phyloP scores from a whole-genome alignment of 1,140 invertebrate species.

The Phocides pigmalion region DNA sequence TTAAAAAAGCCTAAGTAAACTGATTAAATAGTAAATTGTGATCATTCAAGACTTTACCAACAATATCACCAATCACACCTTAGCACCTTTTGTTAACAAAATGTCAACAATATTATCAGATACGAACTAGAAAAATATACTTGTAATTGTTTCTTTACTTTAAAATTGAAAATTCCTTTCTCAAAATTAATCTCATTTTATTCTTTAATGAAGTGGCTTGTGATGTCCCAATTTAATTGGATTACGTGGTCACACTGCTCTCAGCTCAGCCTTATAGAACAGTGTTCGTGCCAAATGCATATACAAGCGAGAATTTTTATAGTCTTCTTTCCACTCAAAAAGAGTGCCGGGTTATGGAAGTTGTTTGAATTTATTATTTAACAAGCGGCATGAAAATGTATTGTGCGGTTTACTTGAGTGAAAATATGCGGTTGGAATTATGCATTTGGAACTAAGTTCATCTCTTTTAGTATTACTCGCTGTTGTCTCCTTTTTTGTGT shows the following conservation, averaged over 20 bases:
- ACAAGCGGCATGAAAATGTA: constrained; percentile 28
- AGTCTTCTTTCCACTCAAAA: constrained; percentile 33
- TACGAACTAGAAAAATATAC: too few relatives aligned
- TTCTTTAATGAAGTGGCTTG: too few relatives aligned
- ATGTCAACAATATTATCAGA: too few relatives aligned
- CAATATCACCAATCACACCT: too few relatives aligned
- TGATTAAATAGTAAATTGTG: too few relatives aligned
- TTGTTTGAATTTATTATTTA: constrained; percentile 35
- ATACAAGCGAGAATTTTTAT: constrained; percentile 32
- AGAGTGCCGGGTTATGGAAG: constrained; percentile 29
- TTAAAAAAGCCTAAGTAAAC: too few relatives aligned
- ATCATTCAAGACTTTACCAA: too few relatives aligned
- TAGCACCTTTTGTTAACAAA: too few relatives aligned
- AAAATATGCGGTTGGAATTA: constrained; percentile 10
- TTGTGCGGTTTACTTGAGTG: constrained; percentile 20
- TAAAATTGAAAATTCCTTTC: too few relatives aligned
- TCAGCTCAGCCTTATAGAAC: constrained; percentile 22
- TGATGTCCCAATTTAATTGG: background rate
- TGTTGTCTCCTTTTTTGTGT: too few relatives aligned
- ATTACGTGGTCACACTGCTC: constrained; percentile 13
- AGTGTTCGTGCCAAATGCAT: constrained; percentile 31
- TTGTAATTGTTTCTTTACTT: too few relatives aligned
- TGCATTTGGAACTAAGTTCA: background rate
- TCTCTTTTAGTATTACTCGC: background rate
- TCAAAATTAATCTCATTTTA: too few relatives aligned